Evolutionary conservation across 2,113 vertebrate genomes (phyloP).

Genomic region (Odocoileus virginianus): DNA sequence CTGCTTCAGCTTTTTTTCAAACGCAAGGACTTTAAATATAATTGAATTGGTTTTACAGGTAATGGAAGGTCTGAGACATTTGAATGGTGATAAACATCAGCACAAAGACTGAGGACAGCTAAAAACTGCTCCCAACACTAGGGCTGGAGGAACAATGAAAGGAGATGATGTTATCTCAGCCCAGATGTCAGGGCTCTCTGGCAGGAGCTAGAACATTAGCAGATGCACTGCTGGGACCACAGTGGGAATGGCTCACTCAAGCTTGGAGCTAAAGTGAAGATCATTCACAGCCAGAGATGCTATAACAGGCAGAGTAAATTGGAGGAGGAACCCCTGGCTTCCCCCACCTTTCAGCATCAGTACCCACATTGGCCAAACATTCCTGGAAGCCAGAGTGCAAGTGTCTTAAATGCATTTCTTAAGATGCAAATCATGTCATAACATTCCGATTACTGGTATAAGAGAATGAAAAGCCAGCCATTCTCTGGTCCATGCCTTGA

Average conservation of each 20-base stretch:
- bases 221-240: background rate
- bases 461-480: background rate
- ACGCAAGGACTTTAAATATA: background rate
- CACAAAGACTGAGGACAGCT: background rate
- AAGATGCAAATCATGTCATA: background rate
- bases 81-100: background rate
- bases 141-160: background rate
- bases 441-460: background rate
- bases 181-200: background rate
- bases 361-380: background rate
- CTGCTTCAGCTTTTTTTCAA: background rate
- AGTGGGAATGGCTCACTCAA: background rate
- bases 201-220: background rate
- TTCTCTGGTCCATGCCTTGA: background rate
- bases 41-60: background rate
- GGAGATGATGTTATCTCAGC: background rate
- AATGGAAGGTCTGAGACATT: background rate
- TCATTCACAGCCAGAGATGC: background rate
- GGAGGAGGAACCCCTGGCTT: background rate
- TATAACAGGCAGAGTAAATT: background rate
- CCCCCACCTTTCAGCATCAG: background rate
- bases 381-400: background rate
- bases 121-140: background rate
- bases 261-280: background rate
- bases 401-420: background rate